A percentile compares a stretch with the other conserved stretches of the same genome.
These are phyloP conservation scores for Oasisia sp. DNA, from an alignment of 2,888 invertebrate genomes.

Conservation along the genomic window DNA sequence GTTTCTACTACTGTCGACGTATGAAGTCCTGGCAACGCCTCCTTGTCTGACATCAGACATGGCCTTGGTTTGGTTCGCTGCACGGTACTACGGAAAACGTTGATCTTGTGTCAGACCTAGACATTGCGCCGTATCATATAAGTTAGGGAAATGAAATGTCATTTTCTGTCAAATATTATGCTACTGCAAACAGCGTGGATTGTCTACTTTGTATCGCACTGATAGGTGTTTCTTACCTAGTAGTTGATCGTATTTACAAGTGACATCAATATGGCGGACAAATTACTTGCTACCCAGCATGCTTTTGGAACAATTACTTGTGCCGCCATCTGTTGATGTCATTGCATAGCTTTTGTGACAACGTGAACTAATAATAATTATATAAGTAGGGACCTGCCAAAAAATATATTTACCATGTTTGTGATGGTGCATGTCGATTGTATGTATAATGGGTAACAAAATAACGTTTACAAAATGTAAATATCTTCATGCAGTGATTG, in stretches of 20 bases:
- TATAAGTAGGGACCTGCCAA: too few species aligned
- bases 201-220: background rate
- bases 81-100: background rate
- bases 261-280: constrained; percentile 17
- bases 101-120: background rate
- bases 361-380: background rate
- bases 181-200: background rate
- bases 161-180: background rate
- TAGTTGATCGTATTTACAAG: constrained; percentile 5
- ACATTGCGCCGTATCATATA: background rate
- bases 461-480: too few species aligned
- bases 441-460: too few species aligned
- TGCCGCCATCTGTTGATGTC: constrained; percentile 17
- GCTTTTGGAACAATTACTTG: background rate
- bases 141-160: background rate
- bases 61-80: background rate
- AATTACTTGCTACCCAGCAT: constrained; percentile 3
- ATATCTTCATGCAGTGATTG: too few species aligned
- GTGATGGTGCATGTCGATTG: too few species aligned
- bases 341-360: background rate
- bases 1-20: background rate
- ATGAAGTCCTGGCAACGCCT: background rate
- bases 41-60: background rate
- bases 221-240: constrained; percentile 6
- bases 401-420: too few species aligned